These are phyloP conservation scores for Semaprochilodus insignis DNA, from an alignment of 2,797 vertebrate genomes.

Conservation along the genomic window DNA sequence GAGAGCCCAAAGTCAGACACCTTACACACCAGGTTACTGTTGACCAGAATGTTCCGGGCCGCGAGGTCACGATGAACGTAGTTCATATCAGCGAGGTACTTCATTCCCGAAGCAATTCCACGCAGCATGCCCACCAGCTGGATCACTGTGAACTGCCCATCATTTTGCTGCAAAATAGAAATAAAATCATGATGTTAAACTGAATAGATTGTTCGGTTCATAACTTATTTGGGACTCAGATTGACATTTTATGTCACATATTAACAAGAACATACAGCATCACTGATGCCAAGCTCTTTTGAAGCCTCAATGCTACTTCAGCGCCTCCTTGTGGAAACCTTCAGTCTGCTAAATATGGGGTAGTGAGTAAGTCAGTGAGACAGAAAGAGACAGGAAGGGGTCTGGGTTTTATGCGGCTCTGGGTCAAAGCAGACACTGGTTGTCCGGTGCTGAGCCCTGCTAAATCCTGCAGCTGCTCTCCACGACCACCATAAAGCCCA, in stretches of 20 bases:
- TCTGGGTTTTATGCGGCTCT: constrained; percentile 40
- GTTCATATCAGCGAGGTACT: constrained; percentile 98
- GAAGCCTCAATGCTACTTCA: too few species aligned
- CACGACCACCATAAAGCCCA: constrained; percentile 67
- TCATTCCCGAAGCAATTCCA: constrained; percentile 97
- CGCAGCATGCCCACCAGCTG: constrained; percentile 97
- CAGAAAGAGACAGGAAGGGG: constrained; percentile 33
- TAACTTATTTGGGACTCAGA: too few species aligned
- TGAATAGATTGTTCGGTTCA: neutral
- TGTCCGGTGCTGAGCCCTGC: constrained; percentile 60
- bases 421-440: constrained; percentile 56
- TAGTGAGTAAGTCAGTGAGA: too few species aligned
- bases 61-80: constrained; percentile 98
- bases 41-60: constrained; percentile 96
- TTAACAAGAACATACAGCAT: too few species aligned
- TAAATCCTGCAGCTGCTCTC: constrained; percentile 77
- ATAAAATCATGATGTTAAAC: neutral
- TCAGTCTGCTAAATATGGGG: too few species aligned
- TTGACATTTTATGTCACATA: too few species aligned
- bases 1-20: constrained; percentile 98
- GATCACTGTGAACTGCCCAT: constrained; percentile 98
- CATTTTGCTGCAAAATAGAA: constrained; percentile 88
- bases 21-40: constrained; percentile 99
- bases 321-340: too few species aligned
- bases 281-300: too few species aligned